These are phyloP conservation scores for Ditula angustiorana DNA, from an alignment of 2,888 invertebrate species.

Conservation along the genomic window DNA sequence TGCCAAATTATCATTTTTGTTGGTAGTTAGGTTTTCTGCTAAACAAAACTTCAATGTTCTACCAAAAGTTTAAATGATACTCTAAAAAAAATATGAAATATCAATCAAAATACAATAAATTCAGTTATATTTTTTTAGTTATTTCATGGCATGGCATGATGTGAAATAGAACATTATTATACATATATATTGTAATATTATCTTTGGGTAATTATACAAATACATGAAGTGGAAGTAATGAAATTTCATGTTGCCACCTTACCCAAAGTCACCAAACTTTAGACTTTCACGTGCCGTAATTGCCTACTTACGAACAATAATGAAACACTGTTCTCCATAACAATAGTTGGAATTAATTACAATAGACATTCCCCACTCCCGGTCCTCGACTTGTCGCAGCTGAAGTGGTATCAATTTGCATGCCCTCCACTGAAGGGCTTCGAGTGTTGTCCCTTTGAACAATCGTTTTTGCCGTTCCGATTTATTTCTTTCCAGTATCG, in stretches of 20 bases:
- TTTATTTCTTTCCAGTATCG: conserved; percentile 50
- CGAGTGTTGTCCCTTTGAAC: conserved; percentile 75
- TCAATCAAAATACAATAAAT: too few species aligned
- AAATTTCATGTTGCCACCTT: background rate
- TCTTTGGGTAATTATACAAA: too few species aligned
- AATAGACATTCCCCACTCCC: conserved; percentile 35
- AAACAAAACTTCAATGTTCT: too few species aligned
- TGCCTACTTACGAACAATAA: conserved; percentile 9
- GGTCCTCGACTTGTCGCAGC: conserved; percentile 61
- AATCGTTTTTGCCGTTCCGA: conserved; percentile 68
- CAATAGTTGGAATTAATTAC: conserved; percentile 32
- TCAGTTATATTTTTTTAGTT: too few species aligned
- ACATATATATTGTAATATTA: too few species aligned
- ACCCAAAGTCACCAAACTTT: background rate
- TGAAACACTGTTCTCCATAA: background rate
- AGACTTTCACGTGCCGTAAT: background rate
- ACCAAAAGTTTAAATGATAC: too few species aligned
- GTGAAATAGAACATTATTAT: too few species aligned
- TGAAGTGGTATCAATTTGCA: conserved; percentile 79
- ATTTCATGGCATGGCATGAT: too few species aligned
- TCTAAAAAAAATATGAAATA: too few species aligned
- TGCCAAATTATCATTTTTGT: too few species aligned
- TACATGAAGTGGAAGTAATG: too few species aligned
- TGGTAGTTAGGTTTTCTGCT: too few species aligned
- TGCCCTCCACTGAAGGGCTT: conserved; percentile 67